A percentile compares a stretch with the other conserved stretches of the same genome.
Evolutionary conservation across 2,888 invertebrate genomes (phyloP).

Genomic region (Bimastos eiseni): DNA sequence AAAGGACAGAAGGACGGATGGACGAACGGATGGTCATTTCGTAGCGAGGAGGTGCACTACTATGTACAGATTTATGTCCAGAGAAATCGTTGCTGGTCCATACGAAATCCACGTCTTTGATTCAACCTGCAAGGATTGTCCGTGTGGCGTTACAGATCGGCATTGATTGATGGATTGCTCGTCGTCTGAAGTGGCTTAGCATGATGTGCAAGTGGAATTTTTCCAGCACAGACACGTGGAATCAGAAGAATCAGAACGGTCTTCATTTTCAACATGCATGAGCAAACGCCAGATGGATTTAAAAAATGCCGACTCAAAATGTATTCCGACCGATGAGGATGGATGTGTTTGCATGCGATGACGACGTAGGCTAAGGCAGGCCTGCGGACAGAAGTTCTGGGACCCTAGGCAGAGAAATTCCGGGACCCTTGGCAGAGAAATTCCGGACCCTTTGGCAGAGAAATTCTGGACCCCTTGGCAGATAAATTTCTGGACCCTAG

Average conservation of each 20-base stretch:
- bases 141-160: background rate
- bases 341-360: background rate
- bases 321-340: background rate
- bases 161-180: background rate
- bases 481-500: too few relatives aligned
- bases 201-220: conserved; percentile 1
- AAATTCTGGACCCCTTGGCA: too few relatives aligned
- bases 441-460: too few relatives aligned
- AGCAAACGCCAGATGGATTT: background rate
- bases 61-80: background rate
- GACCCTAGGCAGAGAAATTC: too few relatives aligned
- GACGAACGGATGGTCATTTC: background rate
- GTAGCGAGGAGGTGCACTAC: background rate
- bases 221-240: background rate
- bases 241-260: background rate
- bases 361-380: background rate
- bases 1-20: background rate
- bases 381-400: too few relatives aligned
- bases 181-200: background rate
- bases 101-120: background rate
- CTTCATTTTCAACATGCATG: background rate
- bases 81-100: background rate
- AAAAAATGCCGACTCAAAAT: background rate
- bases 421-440: too few relatives aligned
- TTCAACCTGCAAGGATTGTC: conserved; percentile 2